Evolutionary conservation across 2,113 vertebrate species (phyloP).

Genomic region (Nyctereutes procyonoides): DNA sequence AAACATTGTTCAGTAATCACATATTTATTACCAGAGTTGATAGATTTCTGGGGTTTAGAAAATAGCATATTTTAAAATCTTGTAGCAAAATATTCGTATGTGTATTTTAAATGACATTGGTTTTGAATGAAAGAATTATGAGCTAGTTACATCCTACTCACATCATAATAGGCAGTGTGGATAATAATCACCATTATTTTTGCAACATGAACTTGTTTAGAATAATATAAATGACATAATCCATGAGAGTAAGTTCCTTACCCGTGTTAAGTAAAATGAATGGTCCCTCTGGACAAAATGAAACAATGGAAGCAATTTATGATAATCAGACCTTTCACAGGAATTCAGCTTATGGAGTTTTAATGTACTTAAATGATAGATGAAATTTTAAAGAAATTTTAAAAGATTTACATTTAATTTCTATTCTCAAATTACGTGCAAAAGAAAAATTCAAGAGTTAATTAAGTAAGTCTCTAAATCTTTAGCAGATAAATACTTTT

Average conservation of each 20-base stretch:
- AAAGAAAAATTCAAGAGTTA: not conserved
- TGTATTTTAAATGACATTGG: not conserved
- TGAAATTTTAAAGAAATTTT: not conserved
- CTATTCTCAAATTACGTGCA: not conserved
- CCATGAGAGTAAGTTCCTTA: not conserved
- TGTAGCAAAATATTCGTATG: not conserved
- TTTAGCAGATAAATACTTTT: not conserved
- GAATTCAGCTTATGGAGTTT: not conserved
- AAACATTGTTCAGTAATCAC: not conserved
- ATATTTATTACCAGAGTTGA: constrained; percentile 24
- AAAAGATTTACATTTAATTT: not conserved
- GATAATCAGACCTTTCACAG: not conserved
- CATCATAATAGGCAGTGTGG: not conserved
- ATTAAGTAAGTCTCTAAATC: not conserved
- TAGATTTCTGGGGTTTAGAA: not conserved
- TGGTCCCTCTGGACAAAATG: not conserved
- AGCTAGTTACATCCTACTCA: not conserved
- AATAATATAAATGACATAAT: constrained; percentile 46
- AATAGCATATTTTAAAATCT: constrained; percentile 20
- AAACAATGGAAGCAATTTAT: not conserved
- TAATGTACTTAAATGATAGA: not conserved
- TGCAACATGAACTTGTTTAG: constrained; percentile 52
- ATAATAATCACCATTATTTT: constrained; percentile 45
- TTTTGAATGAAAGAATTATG: constrained; percentile 43
- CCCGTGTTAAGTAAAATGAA: constrained; percentile 60